Evolutionary conservation across 2,113 vertebrate species (phyloP), one percentile per base, ranked within the genome.

Genomic region (Nesoenas mayeri): DNA sequence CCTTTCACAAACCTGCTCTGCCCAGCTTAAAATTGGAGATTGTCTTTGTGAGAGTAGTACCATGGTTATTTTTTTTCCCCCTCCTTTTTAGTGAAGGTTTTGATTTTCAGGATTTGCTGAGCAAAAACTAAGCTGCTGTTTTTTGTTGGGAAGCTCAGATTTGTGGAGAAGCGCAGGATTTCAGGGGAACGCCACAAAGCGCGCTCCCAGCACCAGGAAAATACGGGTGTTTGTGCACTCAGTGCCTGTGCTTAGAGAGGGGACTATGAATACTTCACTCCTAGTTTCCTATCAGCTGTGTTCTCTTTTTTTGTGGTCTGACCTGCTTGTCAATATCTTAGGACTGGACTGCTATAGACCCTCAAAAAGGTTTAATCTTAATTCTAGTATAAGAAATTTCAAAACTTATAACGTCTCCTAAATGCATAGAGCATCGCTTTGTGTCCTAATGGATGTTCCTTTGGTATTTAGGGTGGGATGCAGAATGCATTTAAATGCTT

Each of bases 161-260:
- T 31, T 58, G 28, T 32, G 6, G 15, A 3, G 47, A 8, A 17
- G 15, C 28, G n/a, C 12, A 5, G 69, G 31, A 12, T 12, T 64
- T 79, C 66, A 50, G 51, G 40, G 44, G 28, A 36, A 26, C 28
- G 1, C 28, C 29, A 42, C 53, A 4, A 61, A 5, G 18, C 18
- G 74, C 10, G 3, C 19, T 54, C 64, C 34, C 38, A 42, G 57
- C 5, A 0, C 54, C 17, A 7, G 42, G 8, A 28, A 31, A 53
- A 40, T 9, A 26, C 9, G 19, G 34, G 8, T 48, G 38, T 48
- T 73, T 1, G 0, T 3, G 57, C 18, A 3, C 32, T 53, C 22
- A 6, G 31, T 22, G 0, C 66, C 15, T 10, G 44, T 32, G 5
- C 32, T 24, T 2, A 2, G 54, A 0, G 2, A 4, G 38, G 19